phyloP scores from a whole-genome alignment of 2,113 vertebrate genomes.

The Empidonax traillii region DNA sequence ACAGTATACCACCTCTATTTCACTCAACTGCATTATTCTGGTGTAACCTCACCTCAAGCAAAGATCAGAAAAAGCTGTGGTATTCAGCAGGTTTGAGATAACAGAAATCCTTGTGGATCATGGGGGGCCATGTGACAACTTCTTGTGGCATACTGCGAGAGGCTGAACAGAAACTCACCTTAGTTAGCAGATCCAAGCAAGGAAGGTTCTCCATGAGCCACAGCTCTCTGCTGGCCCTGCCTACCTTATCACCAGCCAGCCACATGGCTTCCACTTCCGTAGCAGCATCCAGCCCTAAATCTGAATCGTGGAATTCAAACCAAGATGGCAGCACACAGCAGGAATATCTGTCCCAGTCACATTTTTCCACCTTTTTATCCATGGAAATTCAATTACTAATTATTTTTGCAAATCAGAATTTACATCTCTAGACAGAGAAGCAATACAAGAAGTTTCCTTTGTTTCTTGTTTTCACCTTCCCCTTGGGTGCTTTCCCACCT shows the following conservation, averaged over 20 bases:
- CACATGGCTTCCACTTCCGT: rapidly evolving
- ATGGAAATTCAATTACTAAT: not conserved
- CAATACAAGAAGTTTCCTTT: not conserved
- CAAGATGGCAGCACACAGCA: not conserved
- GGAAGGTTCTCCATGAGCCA: not conserved
- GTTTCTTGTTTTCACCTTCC: not conserved
- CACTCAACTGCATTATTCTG: not conserved
- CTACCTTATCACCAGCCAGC: not conserved
- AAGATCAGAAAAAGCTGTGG: not conserved
- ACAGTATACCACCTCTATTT: not conserved
- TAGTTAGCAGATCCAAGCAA: not conserved
- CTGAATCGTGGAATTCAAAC: not conserved
- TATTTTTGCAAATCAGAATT: not conserved
- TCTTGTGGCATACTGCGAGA: rapidly evolving
- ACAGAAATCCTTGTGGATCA: not conserved
- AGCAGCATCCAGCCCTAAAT: not conserved
- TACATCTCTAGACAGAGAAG: not conserved
- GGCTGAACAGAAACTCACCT: not conserved
- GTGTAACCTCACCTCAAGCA: not conserved
- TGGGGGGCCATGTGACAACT: not conserved
- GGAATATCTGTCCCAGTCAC: not conserved
- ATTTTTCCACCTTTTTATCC: not conserved
- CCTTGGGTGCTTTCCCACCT: not conserved
- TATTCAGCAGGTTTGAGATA: not conserved
- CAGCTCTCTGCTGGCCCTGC: not conserved